Percentiles rank a stretch among this genome's conserved stretches.
Conservation (phyloP, 2,113 vertebrate genomes). For the Gavia stellata region DNA sequence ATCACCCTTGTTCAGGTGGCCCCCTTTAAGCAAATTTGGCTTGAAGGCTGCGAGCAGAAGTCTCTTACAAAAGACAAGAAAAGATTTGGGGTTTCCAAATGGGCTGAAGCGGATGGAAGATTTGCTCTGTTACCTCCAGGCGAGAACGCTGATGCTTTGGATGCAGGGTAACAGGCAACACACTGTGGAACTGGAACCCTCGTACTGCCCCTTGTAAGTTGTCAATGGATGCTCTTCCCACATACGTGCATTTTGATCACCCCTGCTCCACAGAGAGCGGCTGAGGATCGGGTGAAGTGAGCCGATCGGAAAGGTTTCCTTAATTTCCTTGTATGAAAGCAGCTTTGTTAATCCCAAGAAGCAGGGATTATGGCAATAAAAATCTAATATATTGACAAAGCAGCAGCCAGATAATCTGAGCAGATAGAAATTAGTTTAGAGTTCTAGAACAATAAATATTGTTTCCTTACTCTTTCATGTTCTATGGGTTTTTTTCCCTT, state of each 20-base stretch:
- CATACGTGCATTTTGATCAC: fast-evolving
- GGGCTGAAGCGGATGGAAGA: neutral
- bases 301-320: neutral
- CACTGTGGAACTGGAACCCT: neutral
- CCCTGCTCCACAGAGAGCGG: neutral
- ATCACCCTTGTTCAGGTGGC: neutral
- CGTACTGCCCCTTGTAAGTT: neutral
- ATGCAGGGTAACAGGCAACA: fast-evolving
- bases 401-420: neutral
- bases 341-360: neutral
- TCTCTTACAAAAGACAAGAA: too few relatives aligned
- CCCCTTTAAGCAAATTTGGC: neutral
- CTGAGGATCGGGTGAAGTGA: neutral
- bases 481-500: neutral
- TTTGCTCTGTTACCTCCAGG: neutral
- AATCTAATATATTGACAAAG: neutral
- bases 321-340: neutral
- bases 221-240: neutral
- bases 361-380: neutral
- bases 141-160: neutral
- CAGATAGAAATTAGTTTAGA: neutral
- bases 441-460: neutral
- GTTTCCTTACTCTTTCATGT: neutral
- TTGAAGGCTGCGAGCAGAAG: neutral
- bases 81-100: neutral